Conservation (phyloP, 2,797 vertebrate genomes). For the Peromyscus nudipes region DNA sequence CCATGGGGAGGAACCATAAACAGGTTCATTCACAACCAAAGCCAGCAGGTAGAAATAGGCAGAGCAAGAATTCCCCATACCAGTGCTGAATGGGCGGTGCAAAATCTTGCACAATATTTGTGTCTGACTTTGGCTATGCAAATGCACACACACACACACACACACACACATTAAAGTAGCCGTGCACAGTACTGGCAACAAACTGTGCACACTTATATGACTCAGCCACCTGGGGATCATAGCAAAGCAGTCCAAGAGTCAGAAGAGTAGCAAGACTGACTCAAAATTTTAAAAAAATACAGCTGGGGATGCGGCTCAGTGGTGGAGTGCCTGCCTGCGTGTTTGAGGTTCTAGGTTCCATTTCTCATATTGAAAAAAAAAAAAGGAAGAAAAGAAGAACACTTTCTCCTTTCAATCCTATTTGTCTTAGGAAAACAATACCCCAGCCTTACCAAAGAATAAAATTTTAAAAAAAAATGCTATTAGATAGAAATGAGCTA, state of each 20-base stretch:
- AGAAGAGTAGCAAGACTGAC: background rate
- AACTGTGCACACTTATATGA: background rate
- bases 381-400: too few relatives aligned
- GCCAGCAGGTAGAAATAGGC: background rate
- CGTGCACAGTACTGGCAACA: background rate
- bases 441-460: background rate
- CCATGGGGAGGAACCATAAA: too few relatives aligned
- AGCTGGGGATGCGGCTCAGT: background rate
- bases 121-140: background rate
- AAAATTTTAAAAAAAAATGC: background rate
- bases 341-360: background rate
- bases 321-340: background rate
- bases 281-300: background rate
- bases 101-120: background rate
- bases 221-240: background rate
- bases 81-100: accelerated
- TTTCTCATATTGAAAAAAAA: too few relatives aligned
- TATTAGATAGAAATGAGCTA: background rate
- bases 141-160: background rate
- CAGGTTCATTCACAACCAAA: background rate
- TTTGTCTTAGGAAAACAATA: background rate
- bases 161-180: background rate
- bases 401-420: background rate
- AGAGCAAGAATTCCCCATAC: background rate
- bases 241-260: background rate